Conservation (phyloP, 2,888 invertebrate species). For the Trachelus iudaicus region DNA sequence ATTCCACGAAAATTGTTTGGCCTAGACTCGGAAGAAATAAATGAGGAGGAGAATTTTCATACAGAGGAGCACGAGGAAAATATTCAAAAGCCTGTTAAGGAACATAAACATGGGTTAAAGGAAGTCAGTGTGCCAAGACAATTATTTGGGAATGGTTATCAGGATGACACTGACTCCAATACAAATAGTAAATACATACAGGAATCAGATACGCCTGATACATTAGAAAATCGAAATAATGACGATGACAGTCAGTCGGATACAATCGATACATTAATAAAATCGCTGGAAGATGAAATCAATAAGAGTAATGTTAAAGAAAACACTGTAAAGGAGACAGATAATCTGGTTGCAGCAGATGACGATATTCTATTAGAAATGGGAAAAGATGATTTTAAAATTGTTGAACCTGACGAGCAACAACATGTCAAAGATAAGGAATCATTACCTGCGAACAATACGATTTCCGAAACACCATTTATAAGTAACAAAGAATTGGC, state of each 20-base stretch:
- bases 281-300: constrained; percentile 15
- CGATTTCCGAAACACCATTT: constrained; percentile 29
- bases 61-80: constrained; percentile 8
- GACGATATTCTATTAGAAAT: background rate
- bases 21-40: constrained; percentile 59
- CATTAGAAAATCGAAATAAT: constrained; percentile 9
- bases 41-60: constrained; percentile 52
- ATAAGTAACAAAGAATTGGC: constrained; percentile 25
- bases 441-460: background rate
- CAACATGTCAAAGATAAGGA: background rate
- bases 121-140: constrained; percentile 29
- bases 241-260: constrained; percentile 4
- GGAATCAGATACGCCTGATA: background rate
- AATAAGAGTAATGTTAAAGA: background rate
- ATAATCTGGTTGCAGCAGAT: constrained; percentile 19
- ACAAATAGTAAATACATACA: constrained; percentile 11
- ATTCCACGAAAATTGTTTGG: constrained; percentile 38
- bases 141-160: constrained; percentile 28
- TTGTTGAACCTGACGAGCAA: background rate
- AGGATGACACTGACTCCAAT: constrained; percentile 22
- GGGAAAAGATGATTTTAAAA: background rate
- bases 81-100: constrained; percentile 20
- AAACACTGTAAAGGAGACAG: background rate
- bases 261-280: constrained; percentile 14
- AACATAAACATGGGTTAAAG: constrained; percentile 24